phyloP scores from a whole-genome alignment of 1,140 invertebrate genomes.

The Carposina sasakii region DNA sequence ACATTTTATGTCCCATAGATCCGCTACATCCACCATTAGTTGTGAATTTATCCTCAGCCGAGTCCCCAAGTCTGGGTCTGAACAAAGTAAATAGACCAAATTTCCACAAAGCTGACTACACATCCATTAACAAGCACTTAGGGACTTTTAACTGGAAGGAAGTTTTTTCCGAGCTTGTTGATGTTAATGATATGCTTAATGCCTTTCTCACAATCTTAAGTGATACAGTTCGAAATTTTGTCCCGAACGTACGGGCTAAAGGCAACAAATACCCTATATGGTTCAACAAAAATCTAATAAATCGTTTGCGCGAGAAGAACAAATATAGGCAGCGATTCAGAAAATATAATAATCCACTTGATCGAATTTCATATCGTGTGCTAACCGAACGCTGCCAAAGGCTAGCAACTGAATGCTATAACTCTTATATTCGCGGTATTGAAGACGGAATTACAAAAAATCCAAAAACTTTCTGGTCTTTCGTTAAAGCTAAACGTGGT shows the following conservation, averaged over 20 bases:
- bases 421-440: neutral
- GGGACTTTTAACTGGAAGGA: neutral
- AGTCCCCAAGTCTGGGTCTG: neutral
- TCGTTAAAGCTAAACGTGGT: constrained; percentile 2
- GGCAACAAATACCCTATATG: constrained; percentile 3
- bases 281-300: neutral
- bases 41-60: neutral
- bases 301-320: neutral
- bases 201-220: neutral
- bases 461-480: constrained; percentile 7
- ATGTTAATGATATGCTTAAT: neutral
- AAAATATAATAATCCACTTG: constrained; percentile 5
- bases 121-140: neutral
- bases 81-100: neutral
- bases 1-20: neutral
- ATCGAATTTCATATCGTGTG: constrained; percentile 1
- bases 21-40: neutral
- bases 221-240: neutral
- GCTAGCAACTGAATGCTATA: neutral
- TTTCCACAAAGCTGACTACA: constrained; percentile 1
- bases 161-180: neutral
- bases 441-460: neutral
- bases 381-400: constrained; percentile 1
- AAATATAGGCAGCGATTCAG: neutral
- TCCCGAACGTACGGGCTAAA: neutral